phyloP scores from a whole-genome alignment of 2,113 vertebrate genomes.

The Etheostoma spectabile region DNA sequence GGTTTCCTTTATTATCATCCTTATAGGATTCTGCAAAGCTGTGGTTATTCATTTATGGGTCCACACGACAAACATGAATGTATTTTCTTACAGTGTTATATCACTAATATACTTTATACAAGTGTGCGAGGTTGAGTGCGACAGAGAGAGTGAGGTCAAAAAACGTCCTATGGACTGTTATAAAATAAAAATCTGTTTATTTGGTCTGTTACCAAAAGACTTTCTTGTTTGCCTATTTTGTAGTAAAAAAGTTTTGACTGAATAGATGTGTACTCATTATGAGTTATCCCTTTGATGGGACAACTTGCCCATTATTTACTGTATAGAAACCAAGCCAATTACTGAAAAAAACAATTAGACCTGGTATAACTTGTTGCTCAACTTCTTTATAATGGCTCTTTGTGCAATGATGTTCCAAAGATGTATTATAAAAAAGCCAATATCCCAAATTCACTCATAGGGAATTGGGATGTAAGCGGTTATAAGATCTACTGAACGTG shows the following conservation, averaged over 20 bases:
- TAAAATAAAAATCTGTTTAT: conserved; percentile 19
- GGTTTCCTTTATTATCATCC: not conserved
- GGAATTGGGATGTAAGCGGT: too few relatives aligned
- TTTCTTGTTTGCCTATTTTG: conserved; percentile 12
- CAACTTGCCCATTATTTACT: conserved; percentile 64
- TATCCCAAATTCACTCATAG: conserved; percentile 23
- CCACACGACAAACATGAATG: not conserved
- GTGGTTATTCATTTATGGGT: not conserved
- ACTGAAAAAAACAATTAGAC: conserved; percentile 57
- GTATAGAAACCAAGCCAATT: conserved; percentile 57
- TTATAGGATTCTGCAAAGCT: not conserved
- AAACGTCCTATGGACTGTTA: not conserved
- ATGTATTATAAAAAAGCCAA: conserved; percentile 51
- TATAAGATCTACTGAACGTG: too few relatives aligned
- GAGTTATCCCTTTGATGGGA: conserved; percentile 36
- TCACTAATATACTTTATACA: not conserved
- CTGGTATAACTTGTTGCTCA: conserved; percentile 34
- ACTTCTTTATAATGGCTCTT: conserved; percentile 36
- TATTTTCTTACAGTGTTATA: not conserved
- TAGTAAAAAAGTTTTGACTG: conserved; percentile 31
- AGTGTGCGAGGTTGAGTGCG: not conserved
- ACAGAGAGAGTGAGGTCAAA: not conserved
- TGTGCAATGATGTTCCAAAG: conserved; percentile 21
- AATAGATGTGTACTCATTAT: conserved; percentile 52
- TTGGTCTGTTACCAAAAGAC: conserved; percentile 5